A percentile compares a stretch with the other conserved stretches of the same genome.
phyloP scores from a whole-genome alignment of 2,888 invertebrate species.

The Phasia obesa region DNA sequence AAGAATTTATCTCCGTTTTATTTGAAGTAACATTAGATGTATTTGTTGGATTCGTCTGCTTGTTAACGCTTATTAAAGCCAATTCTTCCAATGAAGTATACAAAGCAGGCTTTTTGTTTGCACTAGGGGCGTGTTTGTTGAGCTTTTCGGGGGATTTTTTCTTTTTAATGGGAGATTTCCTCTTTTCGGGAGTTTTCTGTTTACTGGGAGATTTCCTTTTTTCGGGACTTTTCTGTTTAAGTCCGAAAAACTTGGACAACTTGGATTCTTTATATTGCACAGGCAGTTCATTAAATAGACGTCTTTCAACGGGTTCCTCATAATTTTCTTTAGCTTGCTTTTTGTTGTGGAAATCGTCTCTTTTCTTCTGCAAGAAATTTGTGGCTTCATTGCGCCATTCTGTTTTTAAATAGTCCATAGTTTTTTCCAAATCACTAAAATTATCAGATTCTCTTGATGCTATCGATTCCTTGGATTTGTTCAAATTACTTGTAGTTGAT shows the following conservation, averaged over 20 bases:
- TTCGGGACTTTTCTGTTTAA: slow-evolving; percentile 74
- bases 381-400: slow-evolving; percentile 81
- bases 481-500: slow-evolving; percentile 78
- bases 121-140: slow-evolving; percentile 8
- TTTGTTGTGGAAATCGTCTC: slow-evolving; percentile 78
- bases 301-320: slow-evolving; percentile 69
- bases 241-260: slow-evolving; percentile 79
- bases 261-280: slow-evolving; percentile 79
- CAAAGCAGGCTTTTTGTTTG: slow-evolving; percentile 29
- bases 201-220: slow-evolving; percentile 69
- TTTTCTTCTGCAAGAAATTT: slow-evolving; percentile 80
- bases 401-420: slow-evolving; percentile 80
- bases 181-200: slow-evolving; percentile 75
- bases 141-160: slow-evolving; percentile 73
- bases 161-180: slow-evolving; percentile 73
- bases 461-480: slow-evolving; percentile 78
- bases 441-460: slow-evolving; percentile 76
- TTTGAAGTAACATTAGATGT: not conserved
- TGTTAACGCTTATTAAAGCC: slow-evolving; percentile 71
- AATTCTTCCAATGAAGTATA: slow-evolving; percentile 77
- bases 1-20: not conserved
- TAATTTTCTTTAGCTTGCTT: slow-evolving; percentile 69
- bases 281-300: slow-evolving; percentile 72
- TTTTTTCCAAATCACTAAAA: slow-evolving; percentile 80
- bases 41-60: slow-evolving; percentile 30